Evolutionary conservation across 1,140 invertebrate species (phyloP), one percentile per base, ranked within the genome.

Genomic region (Drosophila melanogaster): DNA sequence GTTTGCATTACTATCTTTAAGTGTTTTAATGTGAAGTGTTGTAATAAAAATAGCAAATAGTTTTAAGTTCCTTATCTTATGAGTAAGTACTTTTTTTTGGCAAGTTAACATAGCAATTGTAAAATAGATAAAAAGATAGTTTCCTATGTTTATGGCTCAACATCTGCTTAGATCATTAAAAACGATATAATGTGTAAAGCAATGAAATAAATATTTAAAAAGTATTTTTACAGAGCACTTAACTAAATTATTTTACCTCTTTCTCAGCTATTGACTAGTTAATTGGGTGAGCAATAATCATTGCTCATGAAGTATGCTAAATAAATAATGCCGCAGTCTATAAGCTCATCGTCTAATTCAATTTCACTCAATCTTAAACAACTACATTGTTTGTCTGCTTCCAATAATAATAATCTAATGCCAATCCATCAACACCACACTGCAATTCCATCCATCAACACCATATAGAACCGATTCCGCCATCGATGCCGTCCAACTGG

Each of bases 391-490:
- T 69, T 69, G 50, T 35, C 33, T 35, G 66, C 66, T 56, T 51
- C 7, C 66, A 70, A 70, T 70, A 70, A 56, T 49, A 70, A 70
- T 69, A 70, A 70, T 49, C 66, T 70, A 70, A 69, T 70, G 64
- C 19, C 66, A 70, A 70, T 70, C 66, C 50, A 70, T 70, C 64
- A 70, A 47, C 50, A 70, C 41, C 37, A 47, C 24, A 70, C 35
- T 70, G 66, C 64, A 70, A 56, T 70, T 70, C 50, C 67, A 70
- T 70, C 66, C 51, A 70, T 70, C 66, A 70, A 49, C 66, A 70
- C 64, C 41, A 51, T 51, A 57, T 70, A 56, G 35, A 70, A 57
- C 35, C 66, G 17, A 70, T 56, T 38, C 22, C 19, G 17, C 12
- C 55, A 22, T 57, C 56, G 19, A 57, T 56, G 38, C 30, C 30